Evolutionary conservation across 92 coral and sea anemone genomes (phyloP).

Genomic region (Anthopleura xanthogrammica): DNA sequence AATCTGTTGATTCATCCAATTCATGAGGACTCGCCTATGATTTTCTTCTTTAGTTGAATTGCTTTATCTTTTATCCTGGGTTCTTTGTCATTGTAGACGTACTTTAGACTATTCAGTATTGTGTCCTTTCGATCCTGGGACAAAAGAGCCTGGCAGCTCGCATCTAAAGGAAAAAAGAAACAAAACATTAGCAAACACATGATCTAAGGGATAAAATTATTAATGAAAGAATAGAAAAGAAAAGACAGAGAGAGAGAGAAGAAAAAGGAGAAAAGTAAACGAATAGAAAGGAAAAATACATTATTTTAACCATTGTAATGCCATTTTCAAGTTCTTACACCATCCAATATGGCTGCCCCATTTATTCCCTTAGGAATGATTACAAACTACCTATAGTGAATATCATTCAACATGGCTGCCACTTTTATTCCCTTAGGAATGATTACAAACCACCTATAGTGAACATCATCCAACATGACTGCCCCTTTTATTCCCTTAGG

Average conservation of each 20-base stretch:
- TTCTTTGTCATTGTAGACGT: conserved; percentile 76
- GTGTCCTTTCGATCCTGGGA: conserved; percentile 50
- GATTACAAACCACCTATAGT: too few species aligned
- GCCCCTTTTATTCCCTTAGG: too few species aligned
- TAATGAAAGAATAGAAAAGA: neutral
- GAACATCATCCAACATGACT: too few species aligned
- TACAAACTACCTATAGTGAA: too few species aligned
- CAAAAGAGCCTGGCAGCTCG: conserved; percentile 39
- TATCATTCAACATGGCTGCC: too few species aligned
- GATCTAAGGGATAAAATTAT: neutral
- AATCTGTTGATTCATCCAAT: neutral
- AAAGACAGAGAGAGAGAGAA: neutral
- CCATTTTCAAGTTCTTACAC: too few species aligned
- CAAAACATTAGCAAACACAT: neutral
- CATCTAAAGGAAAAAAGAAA: neutral
- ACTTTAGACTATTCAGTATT: conserved; percentile 70
- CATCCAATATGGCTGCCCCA: neutral
- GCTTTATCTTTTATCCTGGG: conserved; percentile 76
- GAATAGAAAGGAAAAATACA: too few species aligned
- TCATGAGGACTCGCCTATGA: conserved; percentile 15
- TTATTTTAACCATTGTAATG: too few species aligned
- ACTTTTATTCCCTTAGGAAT: too few species aligned
- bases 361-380: neutral
- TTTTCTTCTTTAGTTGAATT: conserved; percentile 49
- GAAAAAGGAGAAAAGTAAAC: too few species aligned